Conservation (phyloP, 1,140 invertebrate species). For the Drosophila ohnishii region DNA sequence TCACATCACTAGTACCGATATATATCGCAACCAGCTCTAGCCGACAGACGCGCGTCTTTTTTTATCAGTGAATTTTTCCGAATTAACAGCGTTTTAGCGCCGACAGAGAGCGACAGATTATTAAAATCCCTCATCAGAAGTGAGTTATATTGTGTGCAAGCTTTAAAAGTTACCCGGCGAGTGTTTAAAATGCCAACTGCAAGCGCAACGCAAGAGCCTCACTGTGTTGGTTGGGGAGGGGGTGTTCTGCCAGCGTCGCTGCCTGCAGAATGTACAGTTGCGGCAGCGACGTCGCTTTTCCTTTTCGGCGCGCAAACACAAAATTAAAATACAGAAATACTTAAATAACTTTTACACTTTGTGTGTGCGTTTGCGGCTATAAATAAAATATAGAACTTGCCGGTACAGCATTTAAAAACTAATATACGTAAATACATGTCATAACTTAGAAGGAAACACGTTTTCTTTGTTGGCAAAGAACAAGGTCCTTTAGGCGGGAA, state of each 20-base stretch:
- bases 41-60: conserved; percentile 55
- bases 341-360: conserved; percentile 19
- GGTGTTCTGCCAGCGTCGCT: conserved; percentile 43
- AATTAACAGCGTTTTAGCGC: neutral
- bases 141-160: conserved; percentile 8
- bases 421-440: conserved; percentile 9
- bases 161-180: neutral
- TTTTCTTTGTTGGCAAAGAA: neutral
- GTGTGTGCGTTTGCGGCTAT: conserved; percentile 50
- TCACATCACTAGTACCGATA: neutral
- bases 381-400: conserved; percentile 66
- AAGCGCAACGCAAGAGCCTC: no score
- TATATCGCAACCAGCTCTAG: conserved; percentile 9
- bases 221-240: neutral
- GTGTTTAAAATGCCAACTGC: neutral
- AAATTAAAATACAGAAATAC: conserved; percentile 38
- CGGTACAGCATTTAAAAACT: conserved; percentile 15
- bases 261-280: conserved; percentile 40
- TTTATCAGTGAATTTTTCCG: conserved; percentile 10
- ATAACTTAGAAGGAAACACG: neutral
- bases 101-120: neutral
- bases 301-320: conserved; percentile 55
- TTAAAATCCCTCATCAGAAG: neutral
- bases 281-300: conserved; percentile 45
- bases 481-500: conserved; percentile 7